Conservation (phyloP, 2,797 vertebrate genomes). For the Diplodus puntazzo region DNA sequence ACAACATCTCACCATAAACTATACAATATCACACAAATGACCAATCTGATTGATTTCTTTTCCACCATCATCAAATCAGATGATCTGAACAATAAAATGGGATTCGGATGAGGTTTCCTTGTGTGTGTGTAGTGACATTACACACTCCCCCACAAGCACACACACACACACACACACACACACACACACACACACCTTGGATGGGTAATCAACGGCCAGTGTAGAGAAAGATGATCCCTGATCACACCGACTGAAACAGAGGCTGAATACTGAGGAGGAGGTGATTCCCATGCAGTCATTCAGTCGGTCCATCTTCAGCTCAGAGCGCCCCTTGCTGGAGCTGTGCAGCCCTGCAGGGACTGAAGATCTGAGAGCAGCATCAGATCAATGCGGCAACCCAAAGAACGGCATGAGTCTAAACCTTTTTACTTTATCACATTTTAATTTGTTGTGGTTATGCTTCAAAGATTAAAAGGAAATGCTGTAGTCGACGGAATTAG, state of each 20-base stretch:
- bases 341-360: constrained; percentile 31
- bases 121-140: background rate
- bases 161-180: background rate
- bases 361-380: constrained; percentile 9
- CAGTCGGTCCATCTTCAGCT: constrained; percentile 34
- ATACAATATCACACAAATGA: background rate
- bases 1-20: background rate
- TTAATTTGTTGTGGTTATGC: background rate
- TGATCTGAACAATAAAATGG: background rate
- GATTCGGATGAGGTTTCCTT: background rate
- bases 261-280: constrained; percentile 18
- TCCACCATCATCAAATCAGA: background rate
- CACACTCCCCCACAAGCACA: too few species aligned
- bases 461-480: background rate
- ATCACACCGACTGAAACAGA: constrained; percentile 26
- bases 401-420: background rate
- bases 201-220: background rate
- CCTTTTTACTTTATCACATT: background rate
- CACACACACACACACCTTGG: background rate
- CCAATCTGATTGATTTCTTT: background rate
- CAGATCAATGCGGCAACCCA: background rate
- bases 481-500: background rate
- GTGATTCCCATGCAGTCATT: constrained; percentile 31
- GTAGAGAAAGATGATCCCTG: constrained; percentile 3
- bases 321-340: constrained; percentile 64